Conservation (phyloP, 2,113 vertebrate species). For the Ranitomeya imitator region DNA sequence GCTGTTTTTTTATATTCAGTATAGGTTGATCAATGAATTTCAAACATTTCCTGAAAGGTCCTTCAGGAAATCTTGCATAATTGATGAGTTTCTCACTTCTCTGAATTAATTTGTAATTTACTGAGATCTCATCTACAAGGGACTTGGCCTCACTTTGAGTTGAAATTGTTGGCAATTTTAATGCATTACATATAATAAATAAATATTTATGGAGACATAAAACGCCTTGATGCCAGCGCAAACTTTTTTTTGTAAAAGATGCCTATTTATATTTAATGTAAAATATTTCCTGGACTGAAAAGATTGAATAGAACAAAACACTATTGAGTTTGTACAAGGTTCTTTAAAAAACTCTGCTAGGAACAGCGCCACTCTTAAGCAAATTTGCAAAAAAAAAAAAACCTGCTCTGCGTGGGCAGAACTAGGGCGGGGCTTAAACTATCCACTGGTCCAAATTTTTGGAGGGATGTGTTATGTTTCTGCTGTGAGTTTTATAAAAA, state of each 20-base stretch:
- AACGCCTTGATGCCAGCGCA: background rate
- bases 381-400: too few relatives aligned
- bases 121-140: background rate
- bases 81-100: constrained; percentile 25
- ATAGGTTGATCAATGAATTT: background rate
- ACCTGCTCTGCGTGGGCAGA: too few relatives aligned
- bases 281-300: background rate
- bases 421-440: too few relatives aligned
- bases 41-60: background rate
- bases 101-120: constrained; percentile 8
- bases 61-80: constrained; percentile 19
- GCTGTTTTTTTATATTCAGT: background rate
- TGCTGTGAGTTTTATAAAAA: background rate
- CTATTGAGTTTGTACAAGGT: background rate
- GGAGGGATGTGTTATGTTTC: too few relatives aligned
- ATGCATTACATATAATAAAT: background rate
- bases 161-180: constrained; percentile 4
- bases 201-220: background rate
- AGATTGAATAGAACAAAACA: background rate
- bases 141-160: background rate
- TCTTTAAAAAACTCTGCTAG: background rate
- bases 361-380: background rate
- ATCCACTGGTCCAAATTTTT: too few relatives aligned
- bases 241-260: background rate
- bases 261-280: background rate